A percentile compares a stretch with the other conserved stretches of the same genome.
These are phyloP conservation scores for Zingel zingel DNA, from an alignment of 2,113 vertebrate species.

Conservation along the genomic window DNA sequence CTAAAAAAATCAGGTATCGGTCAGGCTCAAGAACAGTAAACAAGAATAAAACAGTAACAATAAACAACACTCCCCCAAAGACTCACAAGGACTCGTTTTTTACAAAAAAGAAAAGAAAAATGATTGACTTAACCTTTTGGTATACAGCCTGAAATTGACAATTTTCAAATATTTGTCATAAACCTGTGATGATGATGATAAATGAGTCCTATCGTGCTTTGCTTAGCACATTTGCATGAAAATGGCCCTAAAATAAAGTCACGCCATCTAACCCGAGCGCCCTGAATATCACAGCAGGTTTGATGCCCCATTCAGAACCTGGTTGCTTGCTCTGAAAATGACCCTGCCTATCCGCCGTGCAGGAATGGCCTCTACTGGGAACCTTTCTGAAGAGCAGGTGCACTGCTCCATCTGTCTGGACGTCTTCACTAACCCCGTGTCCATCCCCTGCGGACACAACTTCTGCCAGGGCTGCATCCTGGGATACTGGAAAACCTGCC, in stretches of 20 bases:
- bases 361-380: slow-evolving; percentile 83
- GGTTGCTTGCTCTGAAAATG: slow-evolving; percentile 73
- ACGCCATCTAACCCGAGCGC: slow-evolving; percentile 51
- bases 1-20: not conserved
- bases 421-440: slow-evolving; percentile 87
- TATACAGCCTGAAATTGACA: not conserved
- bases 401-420: slow-evolving; percentile 88
- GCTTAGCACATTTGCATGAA: slow-evolving; percentile 37
- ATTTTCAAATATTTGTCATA: not conserved
- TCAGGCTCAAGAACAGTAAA: not conserved
- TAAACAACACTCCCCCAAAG: not conserved
- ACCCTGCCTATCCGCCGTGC: slow-evolving; percentile 77
- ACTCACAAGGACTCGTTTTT: slow-evolving; percentile 29
- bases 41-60: not conserved
- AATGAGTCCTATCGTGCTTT: slow-evolving; percentile 40
- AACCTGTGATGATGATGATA: not conserved
- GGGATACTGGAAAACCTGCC: slow-evolving; percentile 84
- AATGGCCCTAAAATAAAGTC: slow-evolving; percentile 12
- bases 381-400: slow-evolving; percentile 86
- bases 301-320: slow-evolving; percentile 60
- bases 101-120: not conserved
- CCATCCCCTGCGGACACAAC: slow-evolving; percentile 87
- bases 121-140: no score
- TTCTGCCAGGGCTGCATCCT: slow-evolving; percentile 86
- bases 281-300: slow-evolving; percentile 77